Base-by-base conservation (phyloP, 2,888 invertebrate species). In the Trypoxylon attenuatum region DNA sequence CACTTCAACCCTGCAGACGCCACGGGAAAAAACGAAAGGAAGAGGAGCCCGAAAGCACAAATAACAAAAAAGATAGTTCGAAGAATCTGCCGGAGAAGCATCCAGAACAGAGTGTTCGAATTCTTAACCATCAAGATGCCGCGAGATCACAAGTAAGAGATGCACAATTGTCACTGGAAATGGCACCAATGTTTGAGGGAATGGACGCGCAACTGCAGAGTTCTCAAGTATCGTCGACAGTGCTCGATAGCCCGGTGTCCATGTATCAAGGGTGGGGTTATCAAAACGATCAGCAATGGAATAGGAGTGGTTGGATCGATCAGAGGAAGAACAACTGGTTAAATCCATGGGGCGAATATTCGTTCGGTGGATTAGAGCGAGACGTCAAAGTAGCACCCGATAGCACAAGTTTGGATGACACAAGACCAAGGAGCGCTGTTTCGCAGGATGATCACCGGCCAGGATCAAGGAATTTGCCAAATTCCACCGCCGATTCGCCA, bases 201-300 rank as follows among this genome's bases (percentile, higher is more conserved):
- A 93, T 93, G 87, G 93, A 93, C 80, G 92, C 92, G 15, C 94
- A 94, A 81, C 87, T 95, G 25, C 95, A 95, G 87, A 95, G 94
- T 82, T 94, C 94, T 82, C 94, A 94, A 87, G 94, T 94, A 71
- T 94, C 95, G 33, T 95, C 95, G 81, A 95, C 94, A 10, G 94
- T 94, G 3, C 87, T 94, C 76, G 94, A 94, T 57, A 88, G 88
- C 76, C 88, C 88, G 1, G 87, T 87, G 6, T 88, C 87, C 23
- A 87, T 88, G 87, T 87, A 88, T 61, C 88, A 88, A 68, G 82
- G 84, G 22, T 88, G 88, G 88, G 84, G 86, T 25, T 87, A 87
- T 62, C 86, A 86, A 54, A 79, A 79, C 22, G 85, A 84, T n/a
- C 86, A 83, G 21, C 85, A 86, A 19, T 86, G 87, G 87, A 80